Evolutionary conservation across 2,797 vertebrate species (phyloP), one percentile per base, ranked within the genome.

Genomic region (Lutjanus campechanus): DNA sequence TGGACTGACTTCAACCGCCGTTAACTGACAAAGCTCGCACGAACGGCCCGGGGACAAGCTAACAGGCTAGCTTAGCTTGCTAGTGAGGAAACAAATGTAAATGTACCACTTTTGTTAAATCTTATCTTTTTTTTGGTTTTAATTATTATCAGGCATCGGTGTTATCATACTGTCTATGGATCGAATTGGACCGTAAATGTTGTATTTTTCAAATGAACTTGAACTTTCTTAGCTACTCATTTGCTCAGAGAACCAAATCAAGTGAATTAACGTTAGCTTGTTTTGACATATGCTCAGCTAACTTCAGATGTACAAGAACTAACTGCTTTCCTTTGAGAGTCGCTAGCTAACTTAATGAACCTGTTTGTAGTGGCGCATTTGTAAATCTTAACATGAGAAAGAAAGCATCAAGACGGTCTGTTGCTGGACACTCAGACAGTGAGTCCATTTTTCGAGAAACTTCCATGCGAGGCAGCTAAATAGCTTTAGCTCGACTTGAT

Each of bases 21-120:
- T 47, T n/a, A 36, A 15, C 73, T 75, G 63, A 74, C 63, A 72
- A 17, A n/a, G 8, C 60, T 67, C 49, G 20, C 29, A 53, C 68
- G 75, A 60, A 13, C 36, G 74, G 46, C 49, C 54, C 54, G 72
- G 22, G n/a, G 63, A 58, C 62, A 16, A 81, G 90, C 89, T 92
- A 90, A 85, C 81, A 7, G 19, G 85, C 64, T 90, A 68, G 79
- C 44, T 46, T 46, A 36, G 44, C 88, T 29, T 22, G 7, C 43
- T 54, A 16, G 13, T 9, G 9, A 12, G 6, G 4, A 50, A 25
- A 51, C 19, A 12, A 59, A 8, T 17, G 29, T 36, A 36, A 36
- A 36, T 61, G 17, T 8, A 5, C 8, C 19, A 7, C 47, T 19
- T 22, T 46, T 16, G 29, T 5, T 15, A 51, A 47, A 49, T 46